phyloP scores from a whole-genome alignment of 1,140 invertebrate species.

The Atta colombica region DNA sequence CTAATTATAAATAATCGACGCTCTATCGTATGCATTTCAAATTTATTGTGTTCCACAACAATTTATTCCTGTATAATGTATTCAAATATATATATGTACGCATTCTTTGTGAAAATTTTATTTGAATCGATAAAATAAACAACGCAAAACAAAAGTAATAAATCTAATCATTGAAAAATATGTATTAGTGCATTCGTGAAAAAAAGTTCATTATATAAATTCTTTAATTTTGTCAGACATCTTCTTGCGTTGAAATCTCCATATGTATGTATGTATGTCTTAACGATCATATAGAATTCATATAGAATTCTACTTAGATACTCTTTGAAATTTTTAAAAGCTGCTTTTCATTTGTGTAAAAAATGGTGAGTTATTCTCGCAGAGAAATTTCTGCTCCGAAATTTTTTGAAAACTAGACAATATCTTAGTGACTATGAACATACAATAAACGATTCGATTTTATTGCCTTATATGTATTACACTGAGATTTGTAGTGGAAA shows the following conservation, averaged over 20 bases:
- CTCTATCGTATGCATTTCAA: not conserved
- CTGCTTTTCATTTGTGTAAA: not conserved
- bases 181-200: not conserved
- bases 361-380: not conserved
- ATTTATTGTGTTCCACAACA: not conserved
- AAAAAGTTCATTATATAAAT: conserved; percentile 2
- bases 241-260: not conserved
- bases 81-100: not conserved
- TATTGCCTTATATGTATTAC: not conserved
- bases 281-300: not conserved
- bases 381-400: not conserved
- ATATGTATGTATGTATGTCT: not conserved
- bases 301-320: not conserved
- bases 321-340: not conserved
- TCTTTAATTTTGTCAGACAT: not conserved
- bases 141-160: not conserved
- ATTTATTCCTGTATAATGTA: not conserved
- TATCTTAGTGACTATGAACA: not conserved
- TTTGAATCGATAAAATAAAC: not conserved
- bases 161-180: not conserved
- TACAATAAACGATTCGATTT: not conserved
- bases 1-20: not conserved
- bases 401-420: not conserved
- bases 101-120: not conserved
- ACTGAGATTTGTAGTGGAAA: not conserved